Evolutionary conservation across 2,113 vertebrate species (phyloP).

Genomic region (Charina bottae): DNA sequence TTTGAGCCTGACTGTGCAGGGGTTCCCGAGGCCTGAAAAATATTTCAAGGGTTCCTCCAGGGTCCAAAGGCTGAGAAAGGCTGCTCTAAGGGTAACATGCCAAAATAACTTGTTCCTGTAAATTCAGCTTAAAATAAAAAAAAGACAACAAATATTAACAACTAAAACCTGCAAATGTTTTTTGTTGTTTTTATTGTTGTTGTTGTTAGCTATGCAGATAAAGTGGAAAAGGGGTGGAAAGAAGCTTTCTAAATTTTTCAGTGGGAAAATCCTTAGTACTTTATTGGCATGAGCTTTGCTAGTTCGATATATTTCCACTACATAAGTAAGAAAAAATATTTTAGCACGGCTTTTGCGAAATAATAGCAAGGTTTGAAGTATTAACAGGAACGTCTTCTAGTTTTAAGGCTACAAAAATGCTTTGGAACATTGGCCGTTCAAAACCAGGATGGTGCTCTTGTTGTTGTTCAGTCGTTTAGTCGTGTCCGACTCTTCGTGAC

Average conservation of each 20-base stretch:
- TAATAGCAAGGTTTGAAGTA: background rate
- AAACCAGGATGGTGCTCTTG: background rate
- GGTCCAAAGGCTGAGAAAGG: no score
- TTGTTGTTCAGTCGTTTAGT: no score
- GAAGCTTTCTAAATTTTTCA: background rate
- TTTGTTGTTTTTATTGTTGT: no score
- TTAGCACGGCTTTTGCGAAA: background rate
- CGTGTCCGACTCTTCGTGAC: no score
- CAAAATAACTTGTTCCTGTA: background rate
- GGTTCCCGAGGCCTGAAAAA: no score
- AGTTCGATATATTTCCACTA: background rate
- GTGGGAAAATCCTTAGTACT: background rate
- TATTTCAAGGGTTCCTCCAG: no score
- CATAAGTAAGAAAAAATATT: background rate
- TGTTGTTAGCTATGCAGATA: background rate
- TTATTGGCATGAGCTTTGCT: background rate
- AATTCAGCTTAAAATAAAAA: background rate
- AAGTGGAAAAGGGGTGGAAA: background rate
- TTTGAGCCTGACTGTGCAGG: no score
- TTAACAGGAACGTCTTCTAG: background rate
- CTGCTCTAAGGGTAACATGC: background rate
- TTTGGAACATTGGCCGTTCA: slow-evolving; percentile 1
- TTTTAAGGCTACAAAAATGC: background rate
- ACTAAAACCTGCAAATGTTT: background rate
- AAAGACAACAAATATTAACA: background rate